phyloP scores from a whole-genome alignment of 2,797 vertebrate genomes.

The Myotis vivesi region DNA sequence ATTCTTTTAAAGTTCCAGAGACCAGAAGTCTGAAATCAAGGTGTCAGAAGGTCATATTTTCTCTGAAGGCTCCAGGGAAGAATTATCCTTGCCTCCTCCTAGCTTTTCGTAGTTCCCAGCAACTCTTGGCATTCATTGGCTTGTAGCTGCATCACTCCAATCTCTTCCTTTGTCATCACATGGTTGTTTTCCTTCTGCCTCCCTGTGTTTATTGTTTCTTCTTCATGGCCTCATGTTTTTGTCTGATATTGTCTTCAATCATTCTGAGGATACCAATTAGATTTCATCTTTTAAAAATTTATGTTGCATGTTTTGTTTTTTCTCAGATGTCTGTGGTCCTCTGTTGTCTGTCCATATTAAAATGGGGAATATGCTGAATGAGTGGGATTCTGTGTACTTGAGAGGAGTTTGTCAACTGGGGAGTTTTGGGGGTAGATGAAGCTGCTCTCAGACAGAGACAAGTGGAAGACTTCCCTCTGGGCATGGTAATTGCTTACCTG shows the following conservation, averaged over 20 bases:
- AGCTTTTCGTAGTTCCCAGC: too few species aligned
- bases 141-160: too few species aligned
- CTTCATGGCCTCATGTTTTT: not conserved
- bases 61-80: too few species aligned
- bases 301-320: not conserved
- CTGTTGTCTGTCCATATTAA: not conserved
- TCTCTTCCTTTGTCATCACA: too few species aligned
- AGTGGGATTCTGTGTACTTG: not conserved
- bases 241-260: not conserved
- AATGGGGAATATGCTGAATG: not conserved
- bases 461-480: not conserved
- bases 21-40: too few species aligned
- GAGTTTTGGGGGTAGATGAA: not conserved
- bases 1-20: too few species aligned
- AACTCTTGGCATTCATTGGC: too few species aligned
- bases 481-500: not conserved
- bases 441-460: not conserved
- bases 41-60: too few species aligned
- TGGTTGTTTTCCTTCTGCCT: too few species aligned
- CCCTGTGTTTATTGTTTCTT: not conserved
- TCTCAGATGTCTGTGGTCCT: not conserved
- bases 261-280: not conserved
- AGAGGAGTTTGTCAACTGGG: not conserved
- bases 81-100: too few species aligned
- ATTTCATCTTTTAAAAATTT: not conserved